Evolutionary conservation across 2,113 vertebrate genomes (phyloP).

Genomic region (Athene noctua): DNA sequence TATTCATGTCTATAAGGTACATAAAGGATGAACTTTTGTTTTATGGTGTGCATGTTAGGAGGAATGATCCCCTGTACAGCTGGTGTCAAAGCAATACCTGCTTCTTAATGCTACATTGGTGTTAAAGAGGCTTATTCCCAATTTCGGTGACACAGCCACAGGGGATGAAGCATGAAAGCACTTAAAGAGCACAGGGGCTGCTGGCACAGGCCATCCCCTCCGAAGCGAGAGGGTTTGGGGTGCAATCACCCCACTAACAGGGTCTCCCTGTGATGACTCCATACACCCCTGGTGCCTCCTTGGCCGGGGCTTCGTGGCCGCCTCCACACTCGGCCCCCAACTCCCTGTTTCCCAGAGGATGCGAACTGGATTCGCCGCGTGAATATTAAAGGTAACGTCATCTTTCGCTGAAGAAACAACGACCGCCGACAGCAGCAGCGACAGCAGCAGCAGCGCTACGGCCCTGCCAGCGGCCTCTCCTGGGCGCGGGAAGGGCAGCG

Average conservation of each 20-base stretch:
- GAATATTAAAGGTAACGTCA: no score
- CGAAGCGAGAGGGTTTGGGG: accelerated
- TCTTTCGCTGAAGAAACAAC: not conserved
- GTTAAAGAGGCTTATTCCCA: no score
- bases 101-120: no score
- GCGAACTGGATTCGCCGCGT: not conserved
- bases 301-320: not conserved
- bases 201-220: not conserved
- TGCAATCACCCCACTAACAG: accelerated
- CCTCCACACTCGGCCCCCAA: not conserved
- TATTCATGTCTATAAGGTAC: no score
- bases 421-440: not conserved
- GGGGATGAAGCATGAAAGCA: accelerated
- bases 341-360: no score
- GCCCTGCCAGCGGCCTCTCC: not conserved
- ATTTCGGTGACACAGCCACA: no score
- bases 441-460: not conserved
- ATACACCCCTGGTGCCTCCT: no score
- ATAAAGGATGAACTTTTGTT: no score
- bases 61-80: no score
- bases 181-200: not conserved
- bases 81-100: no score
- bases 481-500: not conserved
- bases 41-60: no score
- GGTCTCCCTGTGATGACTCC: accelerated